Conservation (phyloP, 53 echinoderm and acorn worm species). For the Arbacia lixula region DNA sequence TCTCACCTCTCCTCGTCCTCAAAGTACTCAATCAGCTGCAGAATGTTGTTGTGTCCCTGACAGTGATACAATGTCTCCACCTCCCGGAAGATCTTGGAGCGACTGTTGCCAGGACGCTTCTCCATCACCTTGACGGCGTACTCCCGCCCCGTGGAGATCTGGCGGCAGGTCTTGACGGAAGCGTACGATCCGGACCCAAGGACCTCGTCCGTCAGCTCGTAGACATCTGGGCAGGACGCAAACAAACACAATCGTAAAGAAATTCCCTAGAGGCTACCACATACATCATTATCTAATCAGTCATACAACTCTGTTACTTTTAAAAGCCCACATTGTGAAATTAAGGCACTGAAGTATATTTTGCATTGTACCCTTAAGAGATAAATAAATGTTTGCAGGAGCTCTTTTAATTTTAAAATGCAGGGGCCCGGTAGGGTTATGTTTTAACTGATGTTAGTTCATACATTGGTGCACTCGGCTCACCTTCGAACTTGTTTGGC, state of each 20-base stretch:
- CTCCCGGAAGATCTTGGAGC: slow-evolving; percentile 94
- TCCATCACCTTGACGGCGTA: slow-evolving; percentile 99
- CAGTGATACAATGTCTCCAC: slow-evolving; percentile 97
- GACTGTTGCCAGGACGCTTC: slow-evolving; percentile 94
- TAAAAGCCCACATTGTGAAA: background rate
- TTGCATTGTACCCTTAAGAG: background rate
- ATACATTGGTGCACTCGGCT: too few species aligned
- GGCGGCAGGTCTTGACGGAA: slow-evolving; percentile 89
- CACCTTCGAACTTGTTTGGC: slow-evolving; percentile 97
- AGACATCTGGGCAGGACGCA: slow-evolving; percentile 70
- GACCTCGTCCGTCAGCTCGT: slow-evolving; percentile 90
- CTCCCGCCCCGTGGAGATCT: slow-evolving; percentile 81
- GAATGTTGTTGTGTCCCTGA: slow-evolving; percentile 97
- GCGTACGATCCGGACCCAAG: slow-evolving; percentile 97
- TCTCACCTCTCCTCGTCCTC: slow-evolving; percentile 95
- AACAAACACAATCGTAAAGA: too few species aligned
- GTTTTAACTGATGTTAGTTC: too few species aligned
- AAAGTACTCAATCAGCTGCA: slow-evolving; percentile 98
- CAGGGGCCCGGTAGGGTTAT: too few species aligned
- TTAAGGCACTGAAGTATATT: background rate
- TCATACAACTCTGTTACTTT: too few species aligned
- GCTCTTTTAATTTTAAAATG: background rate
- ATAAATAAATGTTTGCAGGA: background rate
- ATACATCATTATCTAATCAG: too few species aligned
- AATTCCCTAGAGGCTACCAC: too few species aligned